Conservation (phyloP, 2,888 invertebrate species). For the Cotesia congregata region DNA sequence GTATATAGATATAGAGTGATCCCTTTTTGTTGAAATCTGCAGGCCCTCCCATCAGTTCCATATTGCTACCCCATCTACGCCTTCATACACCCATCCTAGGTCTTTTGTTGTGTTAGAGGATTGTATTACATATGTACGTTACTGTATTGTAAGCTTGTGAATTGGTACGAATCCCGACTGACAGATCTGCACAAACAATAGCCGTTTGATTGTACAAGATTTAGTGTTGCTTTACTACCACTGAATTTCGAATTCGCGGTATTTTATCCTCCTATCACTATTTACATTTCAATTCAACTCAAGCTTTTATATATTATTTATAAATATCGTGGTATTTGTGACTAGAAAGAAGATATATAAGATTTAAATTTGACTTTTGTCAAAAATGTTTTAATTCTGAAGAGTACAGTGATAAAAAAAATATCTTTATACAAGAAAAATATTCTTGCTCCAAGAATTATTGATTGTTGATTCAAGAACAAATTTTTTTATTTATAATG, state of each 20-base stretch:
- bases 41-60: not conserved
- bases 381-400: too few species aligned
- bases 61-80: conserved; percentile 16
- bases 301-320: not conserved
- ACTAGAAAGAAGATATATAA: too few species aligned
- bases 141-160: conserved; percentile 46
- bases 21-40: not conserved
- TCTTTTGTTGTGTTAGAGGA: conserved; percentile 24
- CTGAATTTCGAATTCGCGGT: conserved; percentile 58
- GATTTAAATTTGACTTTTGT: too few species aligned
- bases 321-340: too few species aligned
- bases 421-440: too few species aligned
- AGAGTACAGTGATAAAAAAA: too few species aligned
- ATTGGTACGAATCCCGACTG: conserved; percentile 59
- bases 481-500: too few species aligned
- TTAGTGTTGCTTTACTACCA: conserved; percentile 64
- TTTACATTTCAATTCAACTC: conserved; percentile 4
- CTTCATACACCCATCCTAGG: conserved; percentile 34
- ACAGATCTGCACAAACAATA: conserved; percentile 65
- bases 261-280: conserved; percentile 21
- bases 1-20: not conserved
- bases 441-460: too few species aligned
- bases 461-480: too few species aligned
- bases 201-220: conserved; percentile 66
- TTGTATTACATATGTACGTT: conserved; percentile 16